phyloP scores from a whole-genome alignment of 2,888 invertebrate species.

The Chloroclysta siterata region DNA sequence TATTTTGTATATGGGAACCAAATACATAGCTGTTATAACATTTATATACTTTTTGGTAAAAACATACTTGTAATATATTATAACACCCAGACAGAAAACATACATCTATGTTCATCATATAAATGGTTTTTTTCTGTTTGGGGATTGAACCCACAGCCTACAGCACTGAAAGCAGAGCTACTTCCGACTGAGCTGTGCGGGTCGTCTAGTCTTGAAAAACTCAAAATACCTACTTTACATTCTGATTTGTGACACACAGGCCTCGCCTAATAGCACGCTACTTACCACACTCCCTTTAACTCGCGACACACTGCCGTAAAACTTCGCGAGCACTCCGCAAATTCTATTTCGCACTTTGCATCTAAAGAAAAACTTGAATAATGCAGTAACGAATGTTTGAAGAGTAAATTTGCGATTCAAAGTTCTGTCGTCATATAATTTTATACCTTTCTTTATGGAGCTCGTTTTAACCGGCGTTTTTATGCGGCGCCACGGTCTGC shows the following conservation, averaged over 20 bases:
- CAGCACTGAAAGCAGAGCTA: too few relatives aligned
- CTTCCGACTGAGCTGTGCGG: too few relatives aligned
- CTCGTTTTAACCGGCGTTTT: constrained; percentile 41
- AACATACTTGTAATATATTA: too few relatives aligned
- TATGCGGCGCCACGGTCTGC: constrained; percentile 38
- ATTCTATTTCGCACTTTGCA: constrained; percentile 54
- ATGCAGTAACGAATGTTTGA: constrained; percentile 54
- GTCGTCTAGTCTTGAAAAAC: too few relatives aligned
- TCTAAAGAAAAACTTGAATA: constrained; percentile 54
- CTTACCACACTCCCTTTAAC: constrained; percentile 15
- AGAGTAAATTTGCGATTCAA: constrained; percentile 48
- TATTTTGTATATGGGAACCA: too few relatives aligned
- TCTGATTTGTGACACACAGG: neutral
- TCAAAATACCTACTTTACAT: neutral
- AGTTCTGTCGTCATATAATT: constrained; percentile 45
- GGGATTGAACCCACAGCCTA: too few relatives aligned
- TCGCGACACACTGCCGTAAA: constrained; percentile 43
- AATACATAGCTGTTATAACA: too few relatives aligned
- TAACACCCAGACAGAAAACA: too few relatives aligned
- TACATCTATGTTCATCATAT: too few relatives aligned
- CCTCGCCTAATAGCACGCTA: neutral
- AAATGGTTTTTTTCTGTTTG: too few relatives aligned
- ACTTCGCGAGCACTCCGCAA: constrained; percentile 48
- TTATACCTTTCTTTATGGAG: constrained; percentile 43
- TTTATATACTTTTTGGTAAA: too few relatives aligned